These are phyloP conservation scores for Pangasius djambal DNA, from an alignment of 2,797 vertebrate genomes.

Conservation along the genomic window DNA sequence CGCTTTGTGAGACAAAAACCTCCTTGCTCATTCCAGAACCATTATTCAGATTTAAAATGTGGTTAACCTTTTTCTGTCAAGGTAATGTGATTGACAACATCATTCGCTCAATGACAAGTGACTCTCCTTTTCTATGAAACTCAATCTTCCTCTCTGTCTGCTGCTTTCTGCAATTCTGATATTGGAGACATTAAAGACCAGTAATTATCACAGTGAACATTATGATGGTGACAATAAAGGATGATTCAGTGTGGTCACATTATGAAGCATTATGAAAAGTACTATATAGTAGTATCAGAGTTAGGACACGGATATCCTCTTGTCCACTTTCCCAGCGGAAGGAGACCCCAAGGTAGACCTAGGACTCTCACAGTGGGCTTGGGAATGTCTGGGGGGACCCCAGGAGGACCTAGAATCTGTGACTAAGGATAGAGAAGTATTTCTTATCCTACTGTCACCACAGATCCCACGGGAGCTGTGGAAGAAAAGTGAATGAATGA, in stretches of 20 bases:
- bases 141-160: neutral
- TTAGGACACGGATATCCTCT: neutral
- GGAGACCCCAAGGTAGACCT: neutral
- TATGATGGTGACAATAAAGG: neutral
- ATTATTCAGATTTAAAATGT: conserved; percentile 47
- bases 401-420: neutral
- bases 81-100: conserved; percentile 33
- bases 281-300: neutral
- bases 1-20: neutral
- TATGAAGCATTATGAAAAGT: neutral
- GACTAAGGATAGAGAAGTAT: neutral
- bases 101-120: neutral
- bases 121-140: neutral
- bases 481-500: neutral
- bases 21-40: conserved; percentile 35
- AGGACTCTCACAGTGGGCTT: neutral
- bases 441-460: neutral
- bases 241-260: neutral
- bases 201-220: neutral
- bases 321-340: neutral
- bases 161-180: neutral
- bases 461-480: neutral
- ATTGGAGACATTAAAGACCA: neutral
- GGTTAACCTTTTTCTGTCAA: conserved; percentile 40
- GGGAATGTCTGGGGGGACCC: neutral